phyloP scores from a whole-genome alignment of 1,140 invertebrate species.

The Hylaeus anthracinus region DNA sequence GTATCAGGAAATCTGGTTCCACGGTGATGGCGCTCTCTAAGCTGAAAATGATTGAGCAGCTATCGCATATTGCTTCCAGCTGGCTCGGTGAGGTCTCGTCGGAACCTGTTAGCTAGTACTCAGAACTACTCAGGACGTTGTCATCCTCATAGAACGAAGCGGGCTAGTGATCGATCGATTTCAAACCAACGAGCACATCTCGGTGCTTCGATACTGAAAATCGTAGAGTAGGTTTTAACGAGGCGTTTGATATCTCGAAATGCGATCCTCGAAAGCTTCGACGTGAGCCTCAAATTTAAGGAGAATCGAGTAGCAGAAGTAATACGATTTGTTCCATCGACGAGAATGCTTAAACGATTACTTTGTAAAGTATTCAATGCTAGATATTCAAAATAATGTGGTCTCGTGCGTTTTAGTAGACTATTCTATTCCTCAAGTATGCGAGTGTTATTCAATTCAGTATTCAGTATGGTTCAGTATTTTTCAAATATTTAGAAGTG shows the following conservation, averaged over 20 bases:
- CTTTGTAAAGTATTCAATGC: not conserved
- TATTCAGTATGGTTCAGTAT: too few relatives aligned
- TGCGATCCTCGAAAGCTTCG: not conserved
- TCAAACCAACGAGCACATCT: conserved; percentile 55
- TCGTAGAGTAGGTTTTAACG: conserved; percentile 26
- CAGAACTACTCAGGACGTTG: conserved; percentile 55
- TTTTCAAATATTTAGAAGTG: too few relatives aligned
- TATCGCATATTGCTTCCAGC: conserved; percentile 70
- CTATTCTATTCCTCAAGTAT: too few relatives aligned
- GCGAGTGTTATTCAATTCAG: too few relatives aligned
- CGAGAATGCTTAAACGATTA: too few relatives aligned
- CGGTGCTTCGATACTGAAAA: conserved; percentile 33
- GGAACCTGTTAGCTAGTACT: conserved; percentile 60
- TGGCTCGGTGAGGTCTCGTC: conserved; percentile 43
- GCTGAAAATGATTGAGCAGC: conserved; percentile 77
- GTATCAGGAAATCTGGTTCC: conserved; percentile 71
- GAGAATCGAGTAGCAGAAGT: not conserved
- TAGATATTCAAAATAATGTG: too few relatives aligned
- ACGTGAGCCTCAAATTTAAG: not conserved
- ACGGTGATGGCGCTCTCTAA: conserved; percentile 60
- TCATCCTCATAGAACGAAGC: conserved; percentile 52
- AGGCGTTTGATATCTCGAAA: conserved; percentile 25
- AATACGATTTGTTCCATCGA: not conserved
- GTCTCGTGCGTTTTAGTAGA: too few relatives aligned
- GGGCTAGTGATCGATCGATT: conserved; percentile 66